Percentiles rank a stretch among this genome's conserved stretches.
Evolutionary conservation across 2,888 invertebrate genomes (phyloP).

Genomic region (Stenichneumon culpator): DNA sequence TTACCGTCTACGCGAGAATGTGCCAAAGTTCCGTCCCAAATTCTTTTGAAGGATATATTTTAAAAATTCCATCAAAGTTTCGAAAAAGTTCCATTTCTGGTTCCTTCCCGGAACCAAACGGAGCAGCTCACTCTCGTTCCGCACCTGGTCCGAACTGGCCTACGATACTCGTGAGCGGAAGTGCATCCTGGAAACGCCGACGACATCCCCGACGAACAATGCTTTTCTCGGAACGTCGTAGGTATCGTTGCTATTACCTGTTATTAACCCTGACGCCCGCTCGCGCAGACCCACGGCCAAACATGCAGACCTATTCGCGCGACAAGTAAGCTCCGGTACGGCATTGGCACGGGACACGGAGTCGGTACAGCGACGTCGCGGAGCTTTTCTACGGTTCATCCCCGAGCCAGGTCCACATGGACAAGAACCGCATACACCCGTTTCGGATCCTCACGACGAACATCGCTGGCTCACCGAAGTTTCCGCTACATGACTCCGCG

Average conservation of each 20-base stretch:
- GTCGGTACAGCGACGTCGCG: not conserved
- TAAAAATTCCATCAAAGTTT: not conserved
- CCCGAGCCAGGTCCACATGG: not conserved
- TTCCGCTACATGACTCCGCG: not conserved
- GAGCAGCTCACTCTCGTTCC: not conserved
- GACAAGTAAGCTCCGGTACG: not conserved
- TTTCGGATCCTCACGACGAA: constrained; percentile 2
- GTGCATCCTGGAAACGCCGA: constrained; percentile 42
- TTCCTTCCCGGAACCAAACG: not conserved
- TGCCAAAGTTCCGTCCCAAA: not conserved
- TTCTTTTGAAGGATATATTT: too few species aligned
- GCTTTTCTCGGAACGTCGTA: constrained; percentile 37
- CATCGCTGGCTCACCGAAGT: constrained; percentile 15
- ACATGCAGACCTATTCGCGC: not conserved
- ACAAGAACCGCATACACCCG: not conserved
- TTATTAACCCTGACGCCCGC: constrained; percentile 67
- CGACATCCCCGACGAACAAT: constrained; percentile 66
- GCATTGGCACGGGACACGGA: constrained; percentile 17
- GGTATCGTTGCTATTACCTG: constrained; percentile 72
- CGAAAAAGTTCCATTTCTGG: not conserved
- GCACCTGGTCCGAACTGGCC: constrained; percentile 55
- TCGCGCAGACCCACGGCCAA: not conserved
- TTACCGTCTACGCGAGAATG: not conserved
- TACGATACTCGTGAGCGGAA: constrained; percentile 57
- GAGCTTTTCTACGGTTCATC: constrained; percentile 11